These are phyloP conservation scores for Archips xylosteana DNA, from an alignment of 2,888 invertebrate genomes.

Conservation along the genomic window DNA sequence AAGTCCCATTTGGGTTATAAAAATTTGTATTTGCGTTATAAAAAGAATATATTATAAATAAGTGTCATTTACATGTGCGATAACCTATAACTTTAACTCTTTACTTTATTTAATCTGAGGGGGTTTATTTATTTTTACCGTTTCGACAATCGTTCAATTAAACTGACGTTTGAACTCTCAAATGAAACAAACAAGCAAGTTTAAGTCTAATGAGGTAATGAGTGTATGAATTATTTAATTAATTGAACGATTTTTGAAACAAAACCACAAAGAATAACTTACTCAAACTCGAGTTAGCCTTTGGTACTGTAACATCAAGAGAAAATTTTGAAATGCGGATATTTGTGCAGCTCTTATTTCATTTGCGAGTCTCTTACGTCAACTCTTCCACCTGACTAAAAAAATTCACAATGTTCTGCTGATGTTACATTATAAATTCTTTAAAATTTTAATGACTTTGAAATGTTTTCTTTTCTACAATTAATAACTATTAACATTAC, in stretches of 20 bases:
- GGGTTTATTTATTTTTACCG: conserved; percentile 32
- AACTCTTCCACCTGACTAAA: not conserved
- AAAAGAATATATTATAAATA: not conserved
- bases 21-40: not conserved
- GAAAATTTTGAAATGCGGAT: conserved; percentile 45
- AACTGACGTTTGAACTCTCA: conserved; percentile 3
- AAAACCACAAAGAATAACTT: conserved; percentile 52
- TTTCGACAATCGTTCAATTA: conserved; percentile 38
- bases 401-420: not conserved
- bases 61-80: not conserved
- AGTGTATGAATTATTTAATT: conserved; percentile 5
- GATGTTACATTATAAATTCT: conserved; percentile 18
- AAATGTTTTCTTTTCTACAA: conserved; percentile 15
- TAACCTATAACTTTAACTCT: not conserved
- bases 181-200: not conserved
- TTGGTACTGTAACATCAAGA: conserved; percentile 69
- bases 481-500: conserved; percentile 33
- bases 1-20: too few relatives aligned
- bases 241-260: conserved; percentile 21
- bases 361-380: not conserved
- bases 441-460: conserved; percentile 10
- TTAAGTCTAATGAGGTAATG: not conserved
- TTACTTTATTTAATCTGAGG: not conserved
- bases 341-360: not conserved
- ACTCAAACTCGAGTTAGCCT: conserved; percentile 60